These are phyloP conservation scores for Podarcis lilfordi DNA, from an alignment of 2,797 vertebrate species.

Conservation along the genomic window DNA sequence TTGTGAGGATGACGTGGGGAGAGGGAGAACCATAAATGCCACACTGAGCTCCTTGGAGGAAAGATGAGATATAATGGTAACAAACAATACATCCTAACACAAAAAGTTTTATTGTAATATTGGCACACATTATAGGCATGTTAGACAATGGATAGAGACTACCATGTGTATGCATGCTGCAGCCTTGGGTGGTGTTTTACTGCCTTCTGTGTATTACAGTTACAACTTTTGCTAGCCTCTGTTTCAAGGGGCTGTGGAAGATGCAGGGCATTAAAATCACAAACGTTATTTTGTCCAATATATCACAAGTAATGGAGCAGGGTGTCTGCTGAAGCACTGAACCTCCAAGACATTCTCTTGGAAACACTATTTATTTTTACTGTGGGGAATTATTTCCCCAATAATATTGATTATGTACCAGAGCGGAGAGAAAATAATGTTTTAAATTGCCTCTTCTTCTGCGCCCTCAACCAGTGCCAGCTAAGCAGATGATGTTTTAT, in stretches of 20 bases:
- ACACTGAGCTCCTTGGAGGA: too few relatives aligned
- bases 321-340: not conserved
- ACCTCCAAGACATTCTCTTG: not conserved
- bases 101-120: not conserved
- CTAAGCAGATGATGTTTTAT: slow-evolving; percentile 33
- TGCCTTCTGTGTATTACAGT: not conserved
- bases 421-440: slow-evolving; percentile 2
- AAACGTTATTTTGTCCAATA: not conserved
- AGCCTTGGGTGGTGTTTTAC: not conserved
- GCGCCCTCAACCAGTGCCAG: not conserved
- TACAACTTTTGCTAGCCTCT: not conserved
- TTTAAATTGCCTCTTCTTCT: slow-evolving; percentile 38
- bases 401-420: slow-evolving; percentile 23
- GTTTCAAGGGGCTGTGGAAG: not conserved
- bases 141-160: not conserved
- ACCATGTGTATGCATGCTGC: not conserved
- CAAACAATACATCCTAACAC: not conserved
- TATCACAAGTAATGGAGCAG: not conserved
- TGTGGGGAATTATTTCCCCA: slow-evolving; percentile 32
- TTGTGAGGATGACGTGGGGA: too few relatives aligned
- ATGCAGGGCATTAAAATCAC: not conserved
- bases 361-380: slow-evolving; percentile 13
- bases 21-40: too few relatives aligned
- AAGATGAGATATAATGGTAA: too few relatives aligned
- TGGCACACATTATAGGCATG: not conserved